Evolutionary conservation across 2,113 vertebrate genomes (phyloP).

Genomic region (Serinus canaria): DNA sequence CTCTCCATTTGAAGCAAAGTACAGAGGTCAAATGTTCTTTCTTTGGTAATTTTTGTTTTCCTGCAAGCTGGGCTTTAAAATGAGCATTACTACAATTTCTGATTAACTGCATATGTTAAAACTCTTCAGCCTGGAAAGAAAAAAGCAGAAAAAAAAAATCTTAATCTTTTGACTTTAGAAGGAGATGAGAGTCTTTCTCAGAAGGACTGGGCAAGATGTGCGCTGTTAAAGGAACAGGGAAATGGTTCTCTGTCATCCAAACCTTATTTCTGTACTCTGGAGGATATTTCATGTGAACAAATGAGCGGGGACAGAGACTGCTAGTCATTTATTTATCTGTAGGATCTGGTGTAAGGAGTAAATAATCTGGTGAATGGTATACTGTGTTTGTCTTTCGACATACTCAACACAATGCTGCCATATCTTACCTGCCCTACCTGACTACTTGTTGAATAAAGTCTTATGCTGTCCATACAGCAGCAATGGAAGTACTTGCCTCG

Average conservation of each 20-base stretch:
- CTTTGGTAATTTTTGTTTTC: background rate
- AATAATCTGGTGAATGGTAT: background rate
- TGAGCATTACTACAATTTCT: background rate
- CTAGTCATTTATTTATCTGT: background rate
- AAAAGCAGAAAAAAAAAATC: background rate
- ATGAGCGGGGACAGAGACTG: background rate
- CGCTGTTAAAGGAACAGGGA: background rate
- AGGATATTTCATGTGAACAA: background rate
- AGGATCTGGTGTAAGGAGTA: background rate
- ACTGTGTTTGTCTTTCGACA: background rate
- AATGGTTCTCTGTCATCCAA: background rate
- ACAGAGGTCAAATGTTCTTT: background rate
- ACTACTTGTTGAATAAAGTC: background rate
- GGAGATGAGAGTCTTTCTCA: background rate
- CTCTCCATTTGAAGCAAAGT: background rate
- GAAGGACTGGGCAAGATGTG: background rate
- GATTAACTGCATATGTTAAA: background rate
- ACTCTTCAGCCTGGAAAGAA: background rate
- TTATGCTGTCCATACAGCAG: fast-evolving
- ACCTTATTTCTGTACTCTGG: background rate
- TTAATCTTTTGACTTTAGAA: background rate
- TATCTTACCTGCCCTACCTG: background rate
- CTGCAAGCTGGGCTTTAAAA: background rate
- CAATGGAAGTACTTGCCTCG: background rate
- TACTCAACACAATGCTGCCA: background rate